Conservation (phyloP, 2,797 vertebrate species). For the Pseudotriccus pelzelni region DNA sequence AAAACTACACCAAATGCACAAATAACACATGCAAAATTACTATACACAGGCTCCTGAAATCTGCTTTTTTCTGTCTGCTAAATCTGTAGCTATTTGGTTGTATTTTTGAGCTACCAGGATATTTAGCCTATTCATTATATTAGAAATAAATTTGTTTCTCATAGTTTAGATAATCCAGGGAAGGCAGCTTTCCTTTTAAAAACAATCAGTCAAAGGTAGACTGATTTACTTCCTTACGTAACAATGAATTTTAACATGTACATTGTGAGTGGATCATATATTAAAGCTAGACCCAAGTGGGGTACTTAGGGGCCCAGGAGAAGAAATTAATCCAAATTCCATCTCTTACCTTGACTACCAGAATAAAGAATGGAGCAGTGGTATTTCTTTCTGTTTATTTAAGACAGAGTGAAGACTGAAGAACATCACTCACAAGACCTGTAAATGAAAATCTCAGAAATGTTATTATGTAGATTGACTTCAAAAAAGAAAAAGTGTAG, state of each 20-base stretch:
- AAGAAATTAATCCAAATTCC: neutral
- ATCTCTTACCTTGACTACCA: neutral
- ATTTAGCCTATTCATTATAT: neutral
- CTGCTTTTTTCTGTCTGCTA: neutral
- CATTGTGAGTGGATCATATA: neutral
- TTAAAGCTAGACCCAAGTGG: neutral
- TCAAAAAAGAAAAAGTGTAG: neutral
- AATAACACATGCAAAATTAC: neutral
- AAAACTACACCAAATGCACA: neutral
- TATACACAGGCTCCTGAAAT: neutral
- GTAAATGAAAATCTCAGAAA: neutral
- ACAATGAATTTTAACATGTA: neutral
- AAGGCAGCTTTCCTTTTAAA: neutral
- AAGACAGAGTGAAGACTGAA: neutral
- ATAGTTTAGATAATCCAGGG: neutral
- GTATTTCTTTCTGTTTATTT: neutral
- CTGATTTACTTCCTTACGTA: neutral
- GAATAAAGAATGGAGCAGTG: neutral
- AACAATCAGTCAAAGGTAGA: neutral
- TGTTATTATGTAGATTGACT: neutral
- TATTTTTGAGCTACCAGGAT: neutral
- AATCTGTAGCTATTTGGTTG: neutral
- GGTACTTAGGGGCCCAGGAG: neutral
- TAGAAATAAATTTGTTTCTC: neutral
- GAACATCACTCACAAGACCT: neutral